phyloP scores from a whole-genome alignment of 2,888 invertebrate genomes.

The Serrognathus titanus region DNA sequence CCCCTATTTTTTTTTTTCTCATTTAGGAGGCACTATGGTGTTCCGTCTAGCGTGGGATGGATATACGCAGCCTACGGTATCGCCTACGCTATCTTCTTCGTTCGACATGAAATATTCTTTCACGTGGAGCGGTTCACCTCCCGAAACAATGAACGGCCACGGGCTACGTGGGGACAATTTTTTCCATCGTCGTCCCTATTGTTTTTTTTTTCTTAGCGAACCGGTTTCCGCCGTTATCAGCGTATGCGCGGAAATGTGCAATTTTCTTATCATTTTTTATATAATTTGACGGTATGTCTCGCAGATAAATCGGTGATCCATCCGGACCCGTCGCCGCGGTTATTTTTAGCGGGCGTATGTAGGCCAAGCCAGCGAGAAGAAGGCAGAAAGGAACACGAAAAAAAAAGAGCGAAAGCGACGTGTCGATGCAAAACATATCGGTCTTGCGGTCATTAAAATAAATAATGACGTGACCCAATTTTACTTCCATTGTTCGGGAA shows the following conservation, averaged over 20 bases:
- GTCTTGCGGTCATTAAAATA: too few relatives aligned
- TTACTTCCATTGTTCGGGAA: too few relatives aligned
- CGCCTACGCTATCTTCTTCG: neutral
- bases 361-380: too few relatives aligned
- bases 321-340: too few relatives aligned
- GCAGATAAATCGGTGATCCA: too few relatives aligned
- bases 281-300: conserved; percentile 15
- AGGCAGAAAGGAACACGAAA: too few relatives aligned
- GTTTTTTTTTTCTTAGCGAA: conserved; percentile 4
- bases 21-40: neutral
- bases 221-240: conserved; percentile 20
- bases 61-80: neutral
- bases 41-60: neutral
- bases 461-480: too few relatives aligned
- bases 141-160: neutral
- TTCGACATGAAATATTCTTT: neutral
- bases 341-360: too few relatives aligned
- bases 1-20: neutral
- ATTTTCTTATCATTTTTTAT: conserved; percentile 17
- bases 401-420: too few relatives aligned
- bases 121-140: neutral
- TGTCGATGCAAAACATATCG: too few relatives aligned
- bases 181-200: neutral
- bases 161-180: neutral
- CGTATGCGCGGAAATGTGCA: conserved; percentile 19